Percentiles rank a stretch among this genome's conserved stretches.
Conservation (phyloP, 2,888 invertebrate species). For the Catonia carolina region DNA sequence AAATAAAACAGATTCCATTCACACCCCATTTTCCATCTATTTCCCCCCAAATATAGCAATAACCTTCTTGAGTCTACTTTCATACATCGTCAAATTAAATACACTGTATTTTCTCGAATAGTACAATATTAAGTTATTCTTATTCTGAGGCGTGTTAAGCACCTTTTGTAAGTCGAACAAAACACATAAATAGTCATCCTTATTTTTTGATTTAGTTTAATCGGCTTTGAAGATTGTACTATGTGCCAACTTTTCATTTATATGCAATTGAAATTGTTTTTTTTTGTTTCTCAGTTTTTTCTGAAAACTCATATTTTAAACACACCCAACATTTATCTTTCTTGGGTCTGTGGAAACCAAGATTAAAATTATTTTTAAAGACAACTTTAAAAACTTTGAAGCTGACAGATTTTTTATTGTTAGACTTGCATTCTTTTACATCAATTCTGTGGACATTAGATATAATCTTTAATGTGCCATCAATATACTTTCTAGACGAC, state of each 20-base stretch:
- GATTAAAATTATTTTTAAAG: background rate
- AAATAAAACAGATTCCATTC: constrained; percentile 34
- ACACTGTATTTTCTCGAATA: constrained; percentile 33
- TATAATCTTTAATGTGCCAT: background rate
- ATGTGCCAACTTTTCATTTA: background rate
- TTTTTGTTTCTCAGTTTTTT: background rate
- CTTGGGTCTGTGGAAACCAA: too few species aligned
- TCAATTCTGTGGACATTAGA: constrained; percentile 3
- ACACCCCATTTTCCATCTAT: constrained; percentile 36
- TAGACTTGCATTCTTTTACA: background rate
- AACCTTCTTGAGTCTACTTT: constrained; percentile 31
- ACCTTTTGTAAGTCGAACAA: constrained; percentile 35
- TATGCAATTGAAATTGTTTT: background rate
- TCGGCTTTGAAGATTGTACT: constrained; percentile 2
- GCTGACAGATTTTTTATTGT: background rate
- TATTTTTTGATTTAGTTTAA: background rate
- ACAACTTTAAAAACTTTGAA: background rate
- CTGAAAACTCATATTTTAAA: too few species aligned
- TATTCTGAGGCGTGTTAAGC: constrained; percentile 34
- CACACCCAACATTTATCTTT: too few species aligned
- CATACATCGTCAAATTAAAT: constrained; percentile 34
- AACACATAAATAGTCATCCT: constrained; percentile 6
- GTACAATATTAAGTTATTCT: constrained; percentile 33
- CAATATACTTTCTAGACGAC: background rate
- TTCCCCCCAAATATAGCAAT: constrained; percentile 35